Conservation (phyloP, 2,888 invertebrate species). For the Temnothorax rugatulus region DNA sequence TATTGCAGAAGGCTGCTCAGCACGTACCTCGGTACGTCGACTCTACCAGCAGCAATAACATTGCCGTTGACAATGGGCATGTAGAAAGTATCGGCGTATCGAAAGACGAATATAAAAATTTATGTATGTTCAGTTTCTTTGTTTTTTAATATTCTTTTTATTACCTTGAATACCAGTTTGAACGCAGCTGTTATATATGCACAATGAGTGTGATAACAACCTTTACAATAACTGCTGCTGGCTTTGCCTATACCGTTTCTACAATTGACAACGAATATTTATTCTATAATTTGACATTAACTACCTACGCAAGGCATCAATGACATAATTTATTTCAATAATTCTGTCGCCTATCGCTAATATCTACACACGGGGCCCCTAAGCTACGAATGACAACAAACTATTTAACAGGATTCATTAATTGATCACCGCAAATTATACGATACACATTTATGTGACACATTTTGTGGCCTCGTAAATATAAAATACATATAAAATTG, state of each 20-base stretch:
- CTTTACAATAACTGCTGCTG: slow-evolving; percentile 68
- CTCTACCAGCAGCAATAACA: slow-evolving; percentile 69
- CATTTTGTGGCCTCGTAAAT: slow-evolving; percentile 60
- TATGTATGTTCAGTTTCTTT: slow-evolving; percentile 20
- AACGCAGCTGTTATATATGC: slow-evolving; percentile 45
- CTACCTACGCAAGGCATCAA: slow-evolving; percentile 82
- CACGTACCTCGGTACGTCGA: slow-evolving; percentile 59
- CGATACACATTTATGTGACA: slow-evolving; percentile 45
- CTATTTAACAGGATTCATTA: slow-evolving; percentile 47
- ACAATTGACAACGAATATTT: slow-evolving; percentile 79
- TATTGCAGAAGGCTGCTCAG: slow-evolving; percentile 69
- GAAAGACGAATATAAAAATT: slow-evolving; percentile 43
- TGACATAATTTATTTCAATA: slow-evolving; percentile 75
- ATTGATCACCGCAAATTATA: slow-evolving; percentile 62
- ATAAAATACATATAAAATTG: slow-evolving; percentile 81
- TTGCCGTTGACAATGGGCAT: slow-evolving; percentile 52
- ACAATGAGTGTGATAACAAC: slow-evolving; percentile 68
- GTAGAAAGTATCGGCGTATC: slow-evolving; percentile 50
- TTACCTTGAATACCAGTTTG: slow-evolving; percentile 40
- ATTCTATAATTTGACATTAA: slow-evolving; percentile 77
- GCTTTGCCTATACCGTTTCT: slow-evolving; percentile 69
- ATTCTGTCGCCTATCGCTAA: slow-evolving; percentile 62
- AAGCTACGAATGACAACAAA: slow-evolving; percentile 57
- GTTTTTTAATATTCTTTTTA: slow-evolving; percentile 39
- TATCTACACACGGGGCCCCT: slow-evolving; percentile 76